Evolutionary conservation across 2,113 vertebrate genomes (phyloP).

Genomic region (Anolis carolinensis): DNA sequence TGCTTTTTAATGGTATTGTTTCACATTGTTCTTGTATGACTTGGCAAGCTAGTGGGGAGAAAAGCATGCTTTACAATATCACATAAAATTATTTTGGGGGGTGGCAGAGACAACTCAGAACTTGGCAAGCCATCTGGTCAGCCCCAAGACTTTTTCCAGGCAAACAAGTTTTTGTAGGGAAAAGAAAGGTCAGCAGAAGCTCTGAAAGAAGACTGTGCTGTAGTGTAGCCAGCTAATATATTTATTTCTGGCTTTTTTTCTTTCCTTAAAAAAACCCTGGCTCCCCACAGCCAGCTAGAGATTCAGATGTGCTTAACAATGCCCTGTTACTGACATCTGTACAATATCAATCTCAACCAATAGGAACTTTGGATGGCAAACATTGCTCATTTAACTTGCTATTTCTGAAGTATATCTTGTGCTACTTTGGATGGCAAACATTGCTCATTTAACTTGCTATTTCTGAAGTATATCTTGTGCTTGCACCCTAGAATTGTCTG

Average conservation of each 20-base stretch:
- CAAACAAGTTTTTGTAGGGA: constrained; percentile 2
- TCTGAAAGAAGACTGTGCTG: constrained; percentile 28
- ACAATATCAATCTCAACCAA: constrained; percentile 9
- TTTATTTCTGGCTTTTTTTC: not conserved
- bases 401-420: not conserved
- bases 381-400: not conserved
- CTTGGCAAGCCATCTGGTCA: constrained; percentile 16
- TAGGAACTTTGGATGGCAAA: constrained; percentile 4
- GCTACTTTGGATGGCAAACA: not conserved
- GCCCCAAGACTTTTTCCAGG: constrained; percentile 24
- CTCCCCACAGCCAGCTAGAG: constrained; percentile 23
- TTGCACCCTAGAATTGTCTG: too few relatives aligned
- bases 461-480: not conserved
- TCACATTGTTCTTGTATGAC: not conserved
- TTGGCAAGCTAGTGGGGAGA: not conserved
- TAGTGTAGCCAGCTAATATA: constrained; percentile 1
- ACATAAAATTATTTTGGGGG: constrained; percentile 4
- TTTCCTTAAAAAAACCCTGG: not conserved
- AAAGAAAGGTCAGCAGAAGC: not conserved
- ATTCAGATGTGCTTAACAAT: not conserved
- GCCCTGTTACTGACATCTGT: constrained; percentile 5
- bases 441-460: not conserved
- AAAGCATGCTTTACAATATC: not conserved
- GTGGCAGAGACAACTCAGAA: not conserved
- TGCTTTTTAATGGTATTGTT: not conserved